A percentile compares a stretch with the other conserved stretches of the same genome.
Conservation (phyloP, 2,888 invertebrate genomes). For the Dynastes hyllus region DNA sequence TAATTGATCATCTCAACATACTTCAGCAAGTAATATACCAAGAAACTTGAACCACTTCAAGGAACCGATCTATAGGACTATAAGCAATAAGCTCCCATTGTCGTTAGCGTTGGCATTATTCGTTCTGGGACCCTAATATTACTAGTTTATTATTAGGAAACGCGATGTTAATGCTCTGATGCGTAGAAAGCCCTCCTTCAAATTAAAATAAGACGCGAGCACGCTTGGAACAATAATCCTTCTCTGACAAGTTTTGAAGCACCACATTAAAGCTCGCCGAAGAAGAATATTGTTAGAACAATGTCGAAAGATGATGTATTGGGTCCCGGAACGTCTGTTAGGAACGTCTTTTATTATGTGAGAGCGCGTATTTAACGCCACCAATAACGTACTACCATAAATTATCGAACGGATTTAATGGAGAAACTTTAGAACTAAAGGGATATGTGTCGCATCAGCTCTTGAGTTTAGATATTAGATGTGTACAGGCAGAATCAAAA, state of each 20-base stretch:
- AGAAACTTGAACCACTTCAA: not conserved
- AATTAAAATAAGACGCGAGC: too few species aligned
- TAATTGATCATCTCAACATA: too few species aligned
- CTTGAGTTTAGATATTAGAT: too few species aligned
- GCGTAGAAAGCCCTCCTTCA: too few species aligned
- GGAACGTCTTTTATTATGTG: not conserved
- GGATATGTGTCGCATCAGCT: not conserved
- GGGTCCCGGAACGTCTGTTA: not conserved
- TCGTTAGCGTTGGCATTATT: not conserved
- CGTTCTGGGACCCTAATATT: not conserved
- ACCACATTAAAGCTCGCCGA: not conserved
- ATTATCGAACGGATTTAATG: conserved; percentile 6
- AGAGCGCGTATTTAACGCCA: not conserved
- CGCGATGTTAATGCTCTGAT: not conserved
- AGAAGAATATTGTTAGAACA: conserved; percentile 7
- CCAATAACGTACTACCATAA: not conserved
- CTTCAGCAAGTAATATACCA: not conserved
- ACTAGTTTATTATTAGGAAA: not conserved
- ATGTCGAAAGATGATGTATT: conserved; percentile 17
- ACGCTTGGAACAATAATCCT: not conserved
- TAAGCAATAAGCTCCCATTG: too few species aligned
- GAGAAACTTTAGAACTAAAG: not conserved
- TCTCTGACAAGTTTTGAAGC: conserved; percentile 2
- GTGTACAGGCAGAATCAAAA: too few species aligned
- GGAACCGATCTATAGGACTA: too few species aligned